A percentile compares a stretch with the other conserved stretches of the same genome.
These are phyloP conservation scores for Thecocarcelia acutangulata DNA, from an alignment of 2,888 invertebrate genomes.

Conservation along the genomic window DNA sequence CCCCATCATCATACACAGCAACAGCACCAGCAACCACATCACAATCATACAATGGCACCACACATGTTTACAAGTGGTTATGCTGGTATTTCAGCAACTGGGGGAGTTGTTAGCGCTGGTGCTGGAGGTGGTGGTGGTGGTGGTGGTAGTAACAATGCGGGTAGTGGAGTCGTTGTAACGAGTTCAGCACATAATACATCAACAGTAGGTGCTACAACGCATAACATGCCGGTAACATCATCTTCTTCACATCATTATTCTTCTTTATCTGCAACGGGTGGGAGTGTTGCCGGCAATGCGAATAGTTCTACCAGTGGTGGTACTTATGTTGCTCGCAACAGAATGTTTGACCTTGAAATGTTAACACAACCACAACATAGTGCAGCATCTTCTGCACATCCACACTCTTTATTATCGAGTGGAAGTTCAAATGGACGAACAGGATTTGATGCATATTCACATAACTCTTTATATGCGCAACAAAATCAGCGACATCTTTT, in stretches of 20 bases:
- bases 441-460: constrained; percentile 65
- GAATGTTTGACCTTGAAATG: constrained; percentile 69
- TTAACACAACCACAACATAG: constrained; percentile 59
- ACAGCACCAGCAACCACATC: constrained; percentile 53
- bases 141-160: neutral
- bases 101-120: constrained; percentile 23
- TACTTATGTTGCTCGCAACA: constrained; percentile 50
- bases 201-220: constrained; percentile 36
- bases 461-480: constrained; percentile 62
- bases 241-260: constrained; percentile 53
- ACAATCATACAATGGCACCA: constrained; percentile 56
- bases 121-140: constrained; percentile 11
- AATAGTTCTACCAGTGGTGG: constrained; percentile 22
- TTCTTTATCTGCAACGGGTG: constrained; percentile 36
- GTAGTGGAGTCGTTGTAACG: constrained; percentile 30
- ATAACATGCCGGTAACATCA: constrained; percentile 47
- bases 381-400: constrained; percentile 37
- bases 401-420: constrained; percentile 53
- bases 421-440: constrained; percentile 23
- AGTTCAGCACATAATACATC: constrained; percentile 39
- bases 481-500: constrained; percentile 67
- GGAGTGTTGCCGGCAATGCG: constrained; percentile 33
- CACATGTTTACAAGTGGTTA: constrained; percentile 69
- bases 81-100: constrained; percentile 49
- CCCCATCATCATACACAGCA: constrained; percentile 51